Evolutionary conservation across 2,888 invertebrate genomes (phyloP), one percentile per base, ranked within the genome.

Genomic region (Syritta pipiens): DNA sequence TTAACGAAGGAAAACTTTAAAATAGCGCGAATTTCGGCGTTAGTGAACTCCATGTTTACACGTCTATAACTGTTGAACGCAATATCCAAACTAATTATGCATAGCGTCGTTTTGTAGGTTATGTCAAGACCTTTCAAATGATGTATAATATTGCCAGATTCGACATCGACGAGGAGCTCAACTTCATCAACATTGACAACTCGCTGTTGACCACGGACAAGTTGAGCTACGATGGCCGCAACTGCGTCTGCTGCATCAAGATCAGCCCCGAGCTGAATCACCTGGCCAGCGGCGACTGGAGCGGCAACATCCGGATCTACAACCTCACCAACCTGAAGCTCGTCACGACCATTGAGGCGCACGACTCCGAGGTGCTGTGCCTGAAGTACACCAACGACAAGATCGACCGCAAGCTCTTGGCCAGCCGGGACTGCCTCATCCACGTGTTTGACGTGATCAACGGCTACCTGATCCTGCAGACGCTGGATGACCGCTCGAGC

Each of bases 311-410:
- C 83, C 92, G 96, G 89, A 93, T 98, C 62, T 95, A 96, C 89
- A 94, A 94, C 82, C 90, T 96, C 30, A 89, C 91, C 3, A 89
- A 90, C 51, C 91, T 94, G 83, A 90, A 91, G 17, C 91, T 95
- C 84, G 88, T 96, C 59, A 94, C 93, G 86, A 93, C 94, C 83
- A 94, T 99, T 75, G 98, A 98, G 90, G 99, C 99, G 0, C 99
- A 99, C 87, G 98, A 99, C 87, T 96, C 97, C 0, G 99, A 99
- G 90, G 97, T 99, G 7, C 90, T 98, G 12, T 97, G 97, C 84
- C 90, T 99, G 82, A 98, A 99, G 89, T 99, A 97, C 88, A 93
- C 93, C 19, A 84, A 89, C 85, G 89, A 89, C 6, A 88, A 86
- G 82, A 89, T 89, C 20, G 87, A 89, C 22, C 91, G 91, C 48